Percentiles rank a stretch among this genome's conserved stretches.
Conservation (phyloP, 2,113 vertebrate genomes). For the Ornithorhynchus anatinus region DNA sequence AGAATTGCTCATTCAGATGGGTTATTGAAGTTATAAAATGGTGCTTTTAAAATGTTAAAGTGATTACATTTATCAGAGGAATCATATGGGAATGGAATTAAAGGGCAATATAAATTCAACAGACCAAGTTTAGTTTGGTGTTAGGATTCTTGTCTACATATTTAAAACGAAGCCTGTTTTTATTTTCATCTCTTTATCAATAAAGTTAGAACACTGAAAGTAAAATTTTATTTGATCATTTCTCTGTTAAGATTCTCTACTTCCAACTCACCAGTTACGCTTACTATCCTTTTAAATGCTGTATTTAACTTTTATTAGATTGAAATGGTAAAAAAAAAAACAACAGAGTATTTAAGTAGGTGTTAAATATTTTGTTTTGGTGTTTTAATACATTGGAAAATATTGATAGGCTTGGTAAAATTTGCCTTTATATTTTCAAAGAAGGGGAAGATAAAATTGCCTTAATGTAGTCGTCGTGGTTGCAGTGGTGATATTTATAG, state of each 20-base stretch:
- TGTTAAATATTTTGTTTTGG: not conserved
- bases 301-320: not conserved
- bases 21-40: slow-evolving; percentile 28
- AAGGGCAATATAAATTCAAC: slow-evolving; percentile 22
- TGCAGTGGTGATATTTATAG: no score
- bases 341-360: not conserved
- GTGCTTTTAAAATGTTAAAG: slow-evolving; percentile 9
- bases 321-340: not conserved
- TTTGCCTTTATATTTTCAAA: no score
- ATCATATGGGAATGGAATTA: slow-evolving; percentile 9
- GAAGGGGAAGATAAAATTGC: no score
- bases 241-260: not conserved
- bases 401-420: no score
- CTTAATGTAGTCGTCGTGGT: no score
- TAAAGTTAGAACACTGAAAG: not conserved
- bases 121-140: not conserved
- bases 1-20: slow-evolving; percentile 24
- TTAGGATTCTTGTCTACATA: not conserved
- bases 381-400: no score
- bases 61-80: slow-evolving; percentile 3
- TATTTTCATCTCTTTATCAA: slow-evolving; percentile 19
- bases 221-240: not conserved
- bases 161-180: not conserved
- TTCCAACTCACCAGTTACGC: not conserved
- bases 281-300: not conserved